Base-by-base conservation (phyloP, 2,888 invertebrate genomes). In the Polydrusus cervinus region DNA sequence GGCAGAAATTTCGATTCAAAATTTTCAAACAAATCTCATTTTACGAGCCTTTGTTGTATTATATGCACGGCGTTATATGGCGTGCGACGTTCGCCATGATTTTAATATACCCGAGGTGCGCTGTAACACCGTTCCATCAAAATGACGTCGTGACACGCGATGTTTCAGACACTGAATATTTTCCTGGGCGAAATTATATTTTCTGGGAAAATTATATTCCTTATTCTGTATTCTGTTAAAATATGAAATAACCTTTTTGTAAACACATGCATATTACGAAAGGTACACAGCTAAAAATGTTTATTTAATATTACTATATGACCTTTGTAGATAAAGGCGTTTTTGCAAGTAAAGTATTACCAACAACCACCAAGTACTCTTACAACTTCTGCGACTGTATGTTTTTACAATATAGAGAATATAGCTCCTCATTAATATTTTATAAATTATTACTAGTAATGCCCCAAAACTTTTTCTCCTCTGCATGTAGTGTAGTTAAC, bases 11-110 rank as follows among this genome's bases (percentile, higher is more conserved):
- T 73, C 73, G 67, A 67, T 38, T 66, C 73, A 61, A 70, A 74
- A 74, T 70, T 74, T 70, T 70, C 74, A 70, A 74, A 70, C 69
- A 74, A 74, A 70, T 74, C 74, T 60, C 70, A 65, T 60, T 75
- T 75, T 75, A 75, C 75, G 71, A 67, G 60, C 71, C 71, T 75
- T 75, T 75, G 75, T 75, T 75, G 75, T 75, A 75, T 75, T 71
- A 75, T 75, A 75, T 61, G 67, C 66, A 65, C 71, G 60, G 64
- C 74, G 55, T 51, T 69, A 69, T 69, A 74, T 70, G 74, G 70
- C 74, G 70, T 74, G 74, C 70, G 74, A 66, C 74, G 74, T 64
- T 62, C 64, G 74, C 69, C 70, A 74, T 74, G 74, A 69, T 74
- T 74, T 74, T 74, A 74, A 74, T 74, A 74, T 70, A 74, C 65